These are phyloP conservation scores for Leptoclinus maculatus DNA, from an alignment of 2,797 vertebrate genomes.

Conservation along the genomic window DNA sequence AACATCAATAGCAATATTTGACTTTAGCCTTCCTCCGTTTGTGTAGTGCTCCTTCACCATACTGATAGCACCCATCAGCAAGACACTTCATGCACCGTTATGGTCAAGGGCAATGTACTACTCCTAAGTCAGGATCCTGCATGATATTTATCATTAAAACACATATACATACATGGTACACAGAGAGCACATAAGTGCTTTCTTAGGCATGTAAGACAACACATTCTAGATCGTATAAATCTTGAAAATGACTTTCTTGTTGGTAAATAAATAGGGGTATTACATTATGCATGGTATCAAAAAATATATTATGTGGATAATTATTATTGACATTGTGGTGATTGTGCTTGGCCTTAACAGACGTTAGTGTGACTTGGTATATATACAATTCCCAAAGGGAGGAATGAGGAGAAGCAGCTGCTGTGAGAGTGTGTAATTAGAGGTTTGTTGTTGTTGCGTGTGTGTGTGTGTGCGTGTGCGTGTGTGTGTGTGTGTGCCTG, in stretches of 20 bases:
- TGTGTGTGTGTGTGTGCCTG: not conserved
- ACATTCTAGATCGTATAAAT: slow-evolving; percentile 78
- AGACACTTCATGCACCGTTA: slow-evolving; percentile 81
- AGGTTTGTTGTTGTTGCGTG: slow-evolving; percentile 48
- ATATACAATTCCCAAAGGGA: slow-evolving; percentile 63
- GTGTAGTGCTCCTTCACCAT: slow-evolving; percentile 85
- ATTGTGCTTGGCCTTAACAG: slow-evolving; percentile 78
- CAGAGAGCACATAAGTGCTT: slow-evolving; percentile 84
- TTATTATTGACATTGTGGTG: slow-evolving; percentile 66
- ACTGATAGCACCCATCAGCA: slow-evolving; percentile 86
- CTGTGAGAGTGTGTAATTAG: slow-evolving; percentile 49
- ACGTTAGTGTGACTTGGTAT: slow-evolving; percentile 53
- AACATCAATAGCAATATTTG: slow-evolving; percentile 11
- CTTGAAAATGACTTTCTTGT: slow-evolving; percentile 79
- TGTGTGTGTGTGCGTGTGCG: not conserved
- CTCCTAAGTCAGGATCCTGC: slow-evolving; percentile 66
- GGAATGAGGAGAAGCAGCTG: slow-evolving; percentile 66
- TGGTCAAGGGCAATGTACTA: slow-evolving; percentile 76
- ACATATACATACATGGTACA: slow-evolving; percentile 79
- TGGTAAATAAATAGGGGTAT: slow-evolving; percentile 76
- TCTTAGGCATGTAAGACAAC: slow-evolving; percentile 78
- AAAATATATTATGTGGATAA: slow-evolving; percentile 81
- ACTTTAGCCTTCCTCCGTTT: slow-evolving; percentile 60
- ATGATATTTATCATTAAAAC: slow-evolving; percentile 75
- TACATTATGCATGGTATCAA: slow-evolving; percentile 80